These are phyloP conservation scores for Calcarius lapponicus DNA, from an alignment of 2,797 vertebrate genomes.

Conservation along the genomic window DNA sequence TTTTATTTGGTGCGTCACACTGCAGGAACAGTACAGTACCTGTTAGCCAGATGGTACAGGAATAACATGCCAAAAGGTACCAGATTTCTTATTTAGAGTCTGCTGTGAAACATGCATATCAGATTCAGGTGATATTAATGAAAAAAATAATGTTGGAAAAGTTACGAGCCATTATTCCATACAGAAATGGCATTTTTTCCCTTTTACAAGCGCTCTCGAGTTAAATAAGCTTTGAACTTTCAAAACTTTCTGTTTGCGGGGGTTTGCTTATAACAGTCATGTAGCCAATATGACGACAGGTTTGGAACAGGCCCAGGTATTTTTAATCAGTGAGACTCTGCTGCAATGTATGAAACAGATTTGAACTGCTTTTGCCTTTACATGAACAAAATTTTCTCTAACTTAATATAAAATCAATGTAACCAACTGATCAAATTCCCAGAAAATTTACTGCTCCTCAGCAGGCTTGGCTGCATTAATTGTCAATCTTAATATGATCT, in stretches of 20 bases:
- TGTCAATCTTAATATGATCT: slow-evolving; percentile 43
- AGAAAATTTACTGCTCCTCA: slow-evolving; percentile 30
- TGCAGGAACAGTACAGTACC: slow-evolving; percentile 75
- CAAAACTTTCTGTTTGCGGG: slow-evolving; percentile 64
- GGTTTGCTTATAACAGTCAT: slow-evolving; percentile 67
- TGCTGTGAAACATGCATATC: slow-evolving; percentile 68
- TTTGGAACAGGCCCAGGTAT: slow-evolving; percentile 72
- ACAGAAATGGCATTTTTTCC: slow-evolving; percentile 69
- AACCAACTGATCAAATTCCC: slow-evolving; percentile 48
- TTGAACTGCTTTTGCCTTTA: slow-evolving; percentile 57
- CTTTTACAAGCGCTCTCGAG: slow-evolving; percentile 71
- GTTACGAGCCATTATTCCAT: slow-evolving; percentile 76
- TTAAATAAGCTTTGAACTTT: slow-evolving; percentile 78
- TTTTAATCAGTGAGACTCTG: slow-evolving; percentile 74
- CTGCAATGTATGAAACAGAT: slow-evolving; percentile 63
- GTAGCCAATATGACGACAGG: slow-evolving; percentile 68
- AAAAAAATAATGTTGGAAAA: slow-evolving; percentile 74
- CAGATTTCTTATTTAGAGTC: slow-evolving; percentile 73
- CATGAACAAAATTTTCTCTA: slow-evolving; percentile 50
- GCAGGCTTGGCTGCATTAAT: slow-evolving; percentile 21
- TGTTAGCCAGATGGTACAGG: slow-evolving; percentile 78
- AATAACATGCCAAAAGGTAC: slow-evolving; percentile 71
- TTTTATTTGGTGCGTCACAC: slow-evolving; percentile 74
- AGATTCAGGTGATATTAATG: slow-evolving; percentile 73
- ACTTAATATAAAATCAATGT: slow-evolving; percentile 54